Conservation (phyloP, 2,888 invertebrate species). For the Argyra leucocephala region DNA sequence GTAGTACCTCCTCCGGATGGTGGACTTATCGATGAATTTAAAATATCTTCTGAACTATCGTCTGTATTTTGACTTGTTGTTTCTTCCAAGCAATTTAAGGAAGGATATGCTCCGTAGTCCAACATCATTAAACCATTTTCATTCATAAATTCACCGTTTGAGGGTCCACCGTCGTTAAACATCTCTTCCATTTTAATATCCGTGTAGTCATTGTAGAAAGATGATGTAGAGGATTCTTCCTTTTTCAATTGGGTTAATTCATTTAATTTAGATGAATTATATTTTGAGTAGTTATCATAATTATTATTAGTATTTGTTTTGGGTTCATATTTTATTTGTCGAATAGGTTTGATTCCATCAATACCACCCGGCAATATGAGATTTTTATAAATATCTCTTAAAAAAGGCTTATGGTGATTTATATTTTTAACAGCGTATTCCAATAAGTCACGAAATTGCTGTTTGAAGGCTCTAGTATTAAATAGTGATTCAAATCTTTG, state of each 20-base stretch:
- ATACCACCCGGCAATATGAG: constrained; percentile 34
- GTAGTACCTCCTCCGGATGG: background rate
- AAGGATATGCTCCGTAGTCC: constrained; percentile 1
- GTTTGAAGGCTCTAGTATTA: constrained; percentile 39
- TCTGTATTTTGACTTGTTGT: constrained; percentile 4
- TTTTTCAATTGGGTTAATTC: background rate
- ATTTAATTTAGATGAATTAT: background rate
- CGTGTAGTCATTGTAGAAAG: background rate
- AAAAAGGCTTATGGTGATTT: constrained; percentile 38
- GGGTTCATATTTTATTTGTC: constrained; percentile 30
- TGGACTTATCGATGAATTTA: constrained; percentile 3
- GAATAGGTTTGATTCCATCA: constrained; percentile 29
- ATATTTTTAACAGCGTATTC: constrained; percentile 33
- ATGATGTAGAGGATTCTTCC: background rate
- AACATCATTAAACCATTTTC: constrained; percentile 10
- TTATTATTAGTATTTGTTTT: constrained; percentile 33
- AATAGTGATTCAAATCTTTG: constrained; percentile 28
- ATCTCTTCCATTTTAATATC: constrained; percentile 2
- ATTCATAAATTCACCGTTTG: background rate
- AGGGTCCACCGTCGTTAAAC: background rate
- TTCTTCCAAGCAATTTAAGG: background rate
- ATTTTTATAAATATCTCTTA: constrained; percentile 39
- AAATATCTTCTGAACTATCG: constrained; percentile 2
- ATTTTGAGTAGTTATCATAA: constrained; percentile 20
- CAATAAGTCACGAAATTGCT: constrained; percentile 38